Evolutionary conservation across 2,113 vertebrate genomes (phyloP).

Genomic region (Microcebus ravelobensis): DNA sequence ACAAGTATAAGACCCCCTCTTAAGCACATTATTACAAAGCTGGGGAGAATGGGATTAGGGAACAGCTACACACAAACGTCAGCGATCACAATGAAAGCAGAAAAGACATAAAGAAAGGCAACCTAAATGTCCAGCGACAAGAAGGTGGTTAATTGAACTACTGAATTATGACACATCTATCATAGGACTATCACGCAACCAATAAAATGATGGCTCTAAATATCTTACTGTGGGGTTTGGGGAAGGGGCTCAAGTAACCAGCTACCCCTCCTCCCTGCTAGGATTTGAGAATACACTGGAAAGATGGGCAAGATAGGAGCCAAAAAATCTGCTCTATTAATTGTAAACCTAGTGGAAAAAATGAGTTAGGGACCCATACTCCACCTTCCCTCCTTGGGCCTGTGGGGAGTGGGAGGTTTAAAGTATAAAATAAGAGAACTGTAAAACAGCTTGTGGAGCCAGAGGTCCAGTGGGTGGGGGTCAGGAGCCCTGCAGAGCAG

Average conservation of each 20-base stretch:
- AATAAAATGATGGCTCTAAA: neutral
- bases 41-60: too few species aligned
- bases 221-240: neutral
- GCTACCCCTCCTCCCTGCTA: too few species aligned
- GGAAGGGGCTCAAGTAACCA: neutral
- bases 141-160: neutral
- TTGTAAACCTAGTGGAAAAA: neutral
- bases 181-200: fast-evolving
- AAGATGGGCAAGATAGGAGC: neutral
- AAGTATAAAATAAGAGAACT: neutral
- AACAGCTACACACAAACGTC: neutral
- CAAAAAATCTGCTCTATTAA: neutral
- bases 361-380: neutral
- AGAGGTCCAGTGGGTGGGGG: neutral
- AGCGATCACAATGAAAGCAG: neutral
- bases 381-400: neutral
- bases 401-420: fast-evolving
- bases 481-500: too few species aligned
- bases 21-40: neutral
- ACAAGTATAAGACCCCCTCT: neutral
- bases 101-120: neutral
- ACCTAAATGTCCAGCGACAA: neutral
- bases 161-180: neutral
- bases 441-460: fast-evolving
- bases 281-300: neutral